Evolutionary conservation across 1,140 invertebrate species (phyloP).

Genomic region (Eriosoma lanigerum): DNA sequence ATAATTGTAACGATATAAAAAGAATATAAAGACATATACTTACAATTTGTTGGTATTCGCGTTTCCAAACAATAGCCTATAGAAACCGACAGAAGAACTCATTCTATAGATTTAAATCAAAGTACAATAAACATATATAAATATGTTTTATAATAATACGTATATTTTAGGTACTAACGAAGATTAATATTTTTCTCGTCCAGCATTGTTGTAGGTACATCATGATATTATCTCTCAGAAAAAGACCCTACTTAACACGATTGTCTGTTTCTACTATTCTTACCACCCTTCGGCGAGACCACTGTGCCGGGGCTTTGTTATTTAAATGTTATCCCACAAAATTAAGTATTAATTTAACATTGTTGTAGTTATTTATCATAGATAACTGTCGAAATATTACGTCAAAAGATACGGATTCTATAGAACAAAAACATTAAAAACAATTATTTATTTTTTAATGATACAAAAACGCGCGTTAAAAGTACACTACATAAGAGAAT

Average conservation of each 20-base stretch:
- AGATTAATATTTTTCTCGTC: conserved; percentile 47
- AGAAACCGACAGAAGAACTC: background rate
- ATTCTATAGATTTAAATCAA: conserved; percentile 33
- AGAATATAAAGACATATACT: too few species aligned
- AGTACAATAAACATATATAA: too few species aligned
- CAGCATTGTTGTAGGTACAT: conserved; percentile 16
- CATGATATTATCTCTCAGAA: conserved; percentile 11
- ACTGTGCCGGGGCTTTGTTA: conserved; percentile 40
- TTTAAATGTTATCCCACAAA: conserved; percentile 42
- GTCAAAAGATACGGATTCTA: conserved; percentile 18
- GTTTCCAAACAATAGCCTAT: background rate
- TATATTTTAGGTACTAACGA: conserved; percentile 24
- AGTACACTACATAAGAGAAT: background rate
- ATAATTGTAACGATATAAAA: too few species aligned
- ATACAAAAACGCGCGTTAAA: background rate
- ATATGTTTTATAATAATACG: too few species aligned
- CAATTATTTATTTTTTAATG: conserved; percentile 33
- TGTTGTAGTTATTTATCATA: conserved; percentile 28
- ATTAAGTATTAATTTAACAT: conserved; percentile 51
- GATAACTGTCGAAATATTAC: conserved; percentile 50
- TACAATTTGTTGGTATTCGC: conserved; percentile 1
- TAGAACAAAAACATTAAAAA: conserved; percentile 32
- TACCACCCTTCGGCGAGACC: conserved; percentile 8
- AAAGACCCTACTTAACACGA: conserved; percentile 39
- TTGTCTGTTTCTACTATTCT: conserved; percentile 37